Evolutionary conservation across 2,113 vertebrate genomes (phyloP), one percentile per base, ranked within the genome.

Genomic region (Poeciliopsis retropinna): DNA sequence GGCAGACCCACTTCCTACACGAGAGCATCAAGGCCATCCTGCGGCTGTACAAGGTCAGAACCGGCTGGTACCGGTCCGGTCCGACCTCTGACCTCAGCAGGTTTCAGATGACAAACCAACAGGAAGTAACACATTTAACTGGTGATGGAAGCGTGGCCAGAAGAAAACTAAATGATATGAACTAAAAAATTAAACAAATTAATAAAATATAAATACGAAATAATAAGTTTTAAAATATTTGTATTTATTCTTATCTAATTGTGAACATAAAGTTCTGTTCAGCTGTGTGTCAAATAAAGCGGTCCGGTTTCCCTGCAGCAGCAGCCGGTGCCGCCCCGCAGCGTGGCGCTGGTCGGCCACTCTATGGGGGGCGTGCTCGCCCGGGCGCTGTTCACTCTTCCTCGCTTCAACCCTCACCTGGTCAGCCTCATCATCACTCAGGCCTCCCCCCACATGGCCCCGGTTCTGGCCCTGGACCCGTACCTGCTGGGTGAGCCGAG

Each of bases 321-420:
- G 77, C 83, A 81, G 66, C 95, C 95, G 37, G 94, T 89, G 69
- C 95, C 96, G 37, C 98, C 98, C 0, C 94, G 82, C 76, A 96
- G 96, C 39, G 97, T 99, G 78, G 94, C 96, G 19, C 93, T 99
- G 32, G 95, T 99, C 11, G 98, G 97, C 13, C 98, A 99, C 90
- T 99, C 98, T 65, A 99, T 99, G 98, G 98, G 98, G n/a, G 98
- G 98, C 22, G 96, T 99, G 73, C 93, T 99, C 85, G 97, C 98
- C 67, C 95, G 97, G 83, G 98, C 97, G 0, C 91, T 99, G 70
- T 96, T 97, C 85, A 97, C 97, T 5, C 76, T 98, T 80, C 97
- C 96, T 70, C 95, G 94, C 73, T 99, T 99, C 88, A 97, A 96
- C 81, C 91, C 95, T 22, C 93, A 92, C 2, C 93, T 99, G 73